A percentile compares a stretch with the other conserved stretches of the same genome.
Conservation (phyloP, 1,140 invertebrate genomes). For the Caenorhabditis inopinata region DNA sequence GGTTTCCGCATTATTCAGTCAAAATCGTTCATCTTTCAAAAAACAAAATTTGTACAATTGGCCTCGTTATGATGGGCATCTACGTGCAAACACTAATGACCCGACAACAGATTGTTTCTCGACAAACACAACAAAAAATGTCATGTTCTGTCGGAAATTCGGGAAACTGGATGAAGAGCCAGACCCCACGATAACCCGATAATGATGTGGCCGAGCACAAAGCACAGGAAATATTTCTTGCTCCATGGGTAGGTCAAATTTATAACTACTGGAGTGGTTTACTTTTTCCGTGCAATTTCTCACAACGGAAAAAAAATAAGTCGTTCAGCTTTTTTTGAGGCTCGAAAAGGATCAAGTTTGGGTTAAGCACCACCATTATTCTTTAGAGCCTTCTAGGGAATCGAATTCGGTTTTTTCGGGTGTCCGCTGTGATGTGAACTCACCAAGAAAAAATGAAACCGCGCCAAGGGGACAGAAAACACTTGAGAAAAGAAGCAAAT, state of each 20-base stretch:
- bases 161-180: not conserved
- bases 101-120: too few relatives aligned
- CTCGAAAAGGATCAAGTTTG: conserved; percentile 2
- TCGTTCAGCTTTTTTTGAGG: not conserved
- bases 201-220: not conserved
- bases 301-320: not conserved
- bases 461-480: not conserved
- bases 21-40: not conserved
- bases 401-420: not conserved
- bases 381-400: not conserved
- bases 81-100: not conserved
- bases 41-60: not conserved
- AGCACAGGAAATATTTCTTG: conserved; percentile 16
- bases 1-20: too few relatives aligned
- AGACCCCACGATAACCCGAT: not conserved
- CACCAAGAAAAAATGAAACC: not conserved
- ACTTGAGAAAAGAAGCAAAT: not conserved
- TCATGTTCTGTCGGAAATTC: not conserved
- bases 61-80: not conserved
- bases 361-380: conserved; percentile 7
- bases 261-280: not conserved
- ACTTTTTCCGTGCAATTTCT: not conserved
- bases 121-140: not conserved
- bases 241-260: not conserved
- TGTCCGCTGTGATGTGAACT: conserved; percentile 4